Evolutionary conservation across 2,113 vertebrate species (phyloP), one percentile per base, ranked within the genome.

Genomic region (Calidris pygmaea): DNA sequence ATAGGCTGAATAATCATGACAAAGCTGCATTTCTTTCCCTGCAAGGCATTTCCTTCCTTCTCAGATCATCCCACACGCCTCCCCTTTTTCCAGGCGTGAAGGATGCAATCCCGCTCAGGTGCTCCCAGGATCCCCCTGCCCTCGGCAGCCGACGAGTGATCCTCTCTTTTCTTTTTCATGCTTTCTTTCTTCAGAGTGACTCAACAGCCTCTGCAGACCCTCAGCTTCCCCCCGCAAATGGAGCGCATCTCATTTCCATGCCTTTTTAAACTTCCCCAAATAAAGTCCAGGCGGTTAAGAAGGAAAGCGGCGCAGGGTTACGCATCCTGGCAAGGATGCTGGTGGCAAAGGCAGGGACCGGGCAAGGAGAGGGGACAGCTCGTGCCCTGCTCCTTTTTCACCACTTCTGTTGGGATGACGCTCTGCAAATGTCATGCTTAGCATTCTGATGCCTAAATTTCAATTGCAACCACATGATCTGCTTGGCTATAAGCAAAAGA

Each of bases 161-260:
- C 56, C 52, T 45, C 63, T 58, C 14, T 9, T 87, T 87, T 90
- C 10, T 55, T 87, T 86, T 90, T 68, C 50, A 27, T 55, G 29
- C 62, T 92, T 94, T 80, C 70, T 95, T 85, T 48, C 58, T 94
- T 96, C 68, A 73, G 82, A 95, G 75, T 94, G 78, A 90, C 58
- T 93, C 89, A 83, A 85, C 50, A 92, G n/a, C 78, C 72, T 89
- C 92, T 68, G 79, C 68, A 94, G 93, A 93, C 72, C 72, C 41
- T 59, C 43, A 72, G 22, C 50, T 93, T 92, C 79, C 63, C 43
- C 58, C 77, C 77, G 41, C 81, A 78, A 65, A 91, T n/a, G 30
- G 72, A 95, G 58, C 68, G 17, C 75, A 45, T 94, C 72, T 96
- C 67, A 63, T 85, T 95, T 88, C 72, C 50, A 50, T 39, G 56